Base-by-base conservation (phyloP, 2,797 vertebrate species). In the Pangasius larnaudii region DNA sequence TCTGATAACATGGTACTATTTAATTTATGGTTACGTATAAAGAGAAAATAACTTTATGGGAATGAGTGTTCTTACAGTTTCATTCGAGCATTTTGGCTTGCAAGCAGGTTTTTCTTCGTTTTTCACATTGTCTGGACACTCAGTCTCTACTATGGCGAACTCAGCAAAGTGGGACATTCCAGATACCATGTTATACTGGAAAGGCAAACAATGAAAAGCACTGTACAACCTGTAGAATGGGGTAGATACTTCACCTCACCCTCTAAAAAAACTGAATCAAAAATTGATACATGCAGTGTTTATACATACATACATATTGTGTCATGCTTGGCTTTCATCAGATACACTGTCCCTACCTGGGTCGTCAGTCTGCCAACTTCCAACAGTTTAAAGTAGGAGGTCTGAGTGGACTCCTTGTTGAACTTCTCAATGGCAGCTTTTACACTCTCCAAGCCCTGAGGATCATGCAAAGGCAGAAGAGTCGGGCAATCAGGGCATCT, bases 301-400 rank as follows among this genome's bases (percentile, higher is more conserved):
- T 36, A 36, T 49, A 67, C 2, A 30, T 33, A 49, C 14, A 36
- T 79, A 33, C 27, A 24, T 79, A 33, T 22, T 80, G 3, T 80
- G 7, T 56, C 49, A 58, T 58, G 53, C 78, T 39, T 58, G 16
- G 5, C 22, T 24, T 36, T 71, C 19, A 13, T 67, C 11, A 30
- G 46, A 69, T 10, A 49, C 27, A 49, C 1, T n/a, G 0, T 72
- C 7, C 3, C 9, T 86, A 93, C 93, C 91, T 90, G 89, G 39
- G 87, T 83, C 0, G 61, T 88, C 11, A 93, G 65, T 69, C 92
- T 89, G 69, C 93, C 93, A 6, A 93, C 90, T 86, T 93, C 93
- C 83, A 91, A 56, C 33, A 93, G 84, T 78, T 67, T 92, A 86
- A 92, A 93, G 88, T 87, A 77, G 51, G 84, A 85, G 0, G 39